A percentile compares a stretch with the other conserved stretches of the same genome.
These are phyloP conservation scores for Nymphalis c-album DNA, from an alignment of 2,888 invertebrate genomes.

Conservation along the genomic window DNA sequence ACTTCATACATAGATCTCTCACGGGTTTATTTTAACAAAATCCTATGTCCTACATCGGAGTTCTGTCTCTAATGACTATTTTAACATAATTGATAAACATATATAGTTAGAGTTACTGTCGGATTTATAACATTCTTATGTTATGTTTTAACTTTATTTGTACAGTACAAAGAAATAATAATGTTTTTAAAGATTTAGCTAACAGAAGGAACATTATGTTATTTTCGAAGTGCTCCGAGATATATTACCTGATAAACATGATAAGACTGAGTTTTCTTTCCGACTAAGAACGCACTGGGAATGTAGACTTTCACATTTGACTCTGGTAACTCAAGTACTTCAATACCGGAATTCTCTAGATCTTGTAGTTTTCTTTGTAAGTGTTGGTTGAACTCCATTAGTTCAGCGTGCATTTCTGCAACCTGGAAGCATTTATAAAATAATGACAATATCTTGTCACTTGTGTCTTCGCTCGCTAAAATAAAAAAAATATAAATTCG, in stretches of 20 bases:
- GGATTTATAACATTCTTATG: too few species aligned
- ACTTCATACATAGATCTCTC: too few species aligned
- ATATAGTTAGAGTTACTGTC: too few species aligned
- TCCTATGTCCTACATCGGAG: too few species aligned
- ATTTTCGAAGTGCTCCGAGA: background rate
- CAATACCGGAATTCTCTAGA: constrained; percentile 64
- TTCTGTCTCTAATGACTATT: too few species aligned
- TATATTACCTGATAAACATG: constrained; percentile 91
- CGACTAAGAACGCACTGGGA: constrained; percentile 89
- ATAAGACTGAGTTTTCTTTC: constrained; percentile 85
- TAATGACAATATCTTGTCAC: too few species aligned
- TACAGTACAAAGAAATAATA: background rate
- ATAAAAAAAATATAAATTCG: too few species aligned
- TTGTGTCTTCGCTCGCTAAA: too few species aligned
- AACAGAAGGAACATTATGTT: too few species aligned
- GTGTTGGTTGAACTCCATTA: constrained; percentile 95
- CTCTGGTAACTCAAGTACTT: constrained; percentile 64
- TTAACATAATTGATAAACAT: too few species aligned
- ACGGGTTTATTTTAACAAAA: too few species aligned
- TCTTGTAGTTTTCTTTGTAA: constrained; percentile 86
- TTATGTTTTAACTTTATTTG: background rate
- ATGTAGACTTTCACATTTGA: constrained; percentile 91
- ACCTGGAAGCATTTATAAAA: constrained; percentile 77
- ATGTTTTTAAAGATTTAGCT: background rate
- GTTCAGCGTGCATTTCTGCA: constrained; percentile 96